Percentiles rank a stretch among this genome's conserved stretches.
phyloP scores from a whole-genome alignment of 2,113 vertebrate species.

The Mastomys natalensis region DNA sequence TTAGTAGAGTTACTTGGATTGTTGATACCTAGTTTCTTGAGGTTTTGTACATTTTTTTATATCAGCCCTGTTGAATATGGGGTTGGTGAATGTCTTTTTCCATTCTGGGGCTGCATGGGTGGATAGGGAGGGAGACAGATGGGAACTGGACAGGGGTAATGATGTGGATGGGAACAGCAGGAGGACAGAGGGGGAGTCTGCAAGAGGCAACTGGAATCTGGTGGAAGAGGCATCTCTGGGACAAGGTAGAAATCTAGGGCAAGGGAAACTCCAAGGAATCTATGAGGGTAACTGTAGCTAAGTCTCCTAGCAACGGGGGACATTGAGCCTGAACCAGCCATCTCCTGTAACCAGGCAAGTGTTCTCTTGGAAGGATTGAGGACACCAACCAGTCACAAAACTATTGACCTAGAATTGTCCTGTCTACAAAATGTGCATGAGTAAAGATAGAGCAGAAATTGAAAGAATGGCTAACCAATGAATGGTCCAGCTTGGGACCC shows the following conservation, averaged over 20 bases:
- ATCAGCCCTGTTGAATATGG: neutral
- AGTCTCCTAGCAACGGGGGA: neutral
- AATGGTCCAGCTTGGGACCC: no score
- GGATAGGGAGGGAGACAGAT: neutral
- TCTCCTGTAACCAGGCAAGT: neutral
- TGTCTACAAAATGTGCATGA: neutral
- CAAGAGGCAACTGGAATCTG: neutral
- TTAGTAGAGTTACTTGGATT: no score
- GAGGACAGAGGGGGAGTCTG: neutral
- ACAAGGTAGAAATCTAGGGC: neutral
- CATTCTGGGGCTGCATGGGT: neutral
- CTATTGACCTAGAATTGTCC: neutral
- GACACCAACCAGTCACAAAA: neutral
- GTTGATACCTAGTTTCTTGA: no score
- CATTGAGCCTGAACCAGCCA: neutral
- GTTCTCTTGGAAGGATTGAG: neutral
- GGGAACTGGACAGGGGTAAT: neutral
- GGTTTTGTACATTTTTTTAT: neutral
- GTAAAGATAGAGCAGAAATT: neutral
- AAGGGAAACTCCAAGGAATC: neutral
- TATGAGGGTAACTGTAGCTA: neutral
- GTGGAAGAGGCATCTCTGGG: neutral
- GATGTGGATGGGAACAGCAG: neutral
- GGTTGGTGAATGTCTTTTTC: neutral
- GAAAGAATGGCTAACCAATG: neutral